phyloP scores from a whole-genome alignment of 2,888 invertebrate species.

The Elysia crispata region DNA sequence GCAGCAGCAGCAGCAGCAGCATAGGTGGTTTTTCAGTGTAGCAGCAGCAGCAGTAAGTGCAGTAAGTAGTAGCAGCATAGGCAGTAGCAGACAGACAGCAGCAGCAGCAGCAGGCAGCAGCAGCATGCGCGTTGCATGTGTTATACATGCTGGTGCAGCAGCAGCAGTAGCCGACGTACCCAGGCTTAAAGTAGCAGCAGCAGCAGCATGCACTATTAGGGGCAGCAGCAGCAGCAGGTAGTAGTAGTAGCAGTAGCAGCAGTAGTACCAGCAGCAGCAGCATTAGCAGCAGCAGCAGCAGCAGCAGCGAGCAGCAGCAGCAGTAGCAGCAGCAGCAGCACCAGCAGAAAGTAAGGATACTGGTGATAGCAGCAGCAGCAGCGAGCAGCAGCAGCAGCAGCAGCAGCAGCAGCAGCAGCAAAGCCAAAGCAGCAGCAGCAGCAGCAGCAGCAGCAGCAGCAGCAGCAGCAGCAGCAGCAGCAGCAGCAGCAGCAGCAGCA shows the following conservation, averaged over 20 bases:
- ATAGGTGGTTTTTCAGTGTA: too few species aligned
- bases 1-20: too few species aligned
- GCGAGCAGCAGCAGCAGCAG: neutral
- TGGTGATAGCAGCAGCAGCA: neutral
- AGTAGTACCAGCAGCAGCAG: neutral
- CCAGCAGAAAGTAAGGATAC: neutral
- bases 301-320: neutral
- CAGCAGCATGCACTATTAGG: neutral
- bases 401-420: neutral
- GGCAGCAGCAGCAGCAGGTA: neutral
- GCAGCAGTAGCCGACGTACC: neutral
- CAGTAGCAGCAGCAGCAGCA: neutral
- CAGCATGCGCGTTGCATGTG: too few species aligned
- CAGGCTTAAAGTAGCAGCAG: neutral
- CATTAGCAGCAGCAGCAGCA: too few species aligned
- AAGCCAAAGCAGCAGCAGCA: neutral
- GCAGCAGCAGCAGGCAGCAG: too few species aligned
- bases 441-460: slow-evolving; percentile 5
- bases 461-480: slow-evolving; percentile 13
- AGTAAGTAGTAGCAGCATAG: too few species aligned
- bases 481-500: slow-evolving; percentile 9
- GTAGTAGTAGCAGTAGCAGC: neutral
- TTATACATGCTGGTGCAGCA: neutral
- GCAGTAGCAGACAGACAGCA: too few species aligned
- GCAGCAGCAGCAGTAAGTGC: too few species aligned